Evolutionary conservation across 2,888 invertebrate genomes (phyloP), one percentile per base, ranked within the genome.

Genomic region (Parapristionchus giblindavisi): DNA sequence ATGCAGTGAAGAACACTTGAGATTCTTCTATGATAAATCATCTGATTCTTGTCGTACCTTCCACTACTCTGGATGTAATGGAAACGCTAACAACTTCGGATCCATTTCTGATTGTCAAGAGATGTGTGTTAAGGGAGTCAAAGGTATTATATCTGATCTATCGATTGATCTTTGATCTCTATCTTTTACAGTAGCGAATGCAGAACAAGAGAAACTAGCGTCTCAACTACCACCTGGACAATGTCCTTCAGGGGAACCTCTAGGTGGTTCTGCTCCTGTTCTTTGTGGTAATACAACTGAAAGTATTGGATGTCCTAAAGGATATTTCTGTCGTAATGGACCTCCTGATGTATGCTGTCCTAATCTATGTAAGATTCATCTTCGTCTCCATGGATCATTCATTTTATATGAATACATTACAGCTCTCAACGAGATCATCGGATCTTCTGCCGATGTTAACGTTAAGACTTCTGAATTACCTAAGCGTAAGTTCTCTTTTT

Each of bases 281-380:
- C 82, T 87, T 34, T 87, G 87, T 77, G 87, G 58, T 27, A 65
- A 58, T 60, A 68, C 79, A 21, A 85, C 85, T 21, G 87, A 87
- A 36, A 84, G 84, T 32, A 87, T 87, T 66, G 87, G 86, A 48
- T 87, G 87, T 73, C 87, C 87, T n/a, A 74, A 78, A 8, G 84
- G 84, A 58, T 87, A 82, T 78, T 84, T 82, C 76, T 87, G 87
- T 76, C 78, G 85, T 54, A 68, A 71, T 63, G 87, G 87, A 56
- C 87, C 87, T 63, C 87, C 87, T 65, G 85, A 86, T 78, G 85
- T 87, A 51, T 87, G 87, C 78, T 87, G 87, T 75, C 87, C 86
- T 2, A 83, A 77, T 70, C 74, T 79, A 51, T 52, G 80, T 80
- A 29, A 76, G 78, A 77, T 38, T 27, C 32, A 1, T 6, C 4